These are phyloP conservation scores for Drosophila pandora DNA, from an alignment of 1,140 invertebrate genomes.

Conservation along the genomic window DNA sequence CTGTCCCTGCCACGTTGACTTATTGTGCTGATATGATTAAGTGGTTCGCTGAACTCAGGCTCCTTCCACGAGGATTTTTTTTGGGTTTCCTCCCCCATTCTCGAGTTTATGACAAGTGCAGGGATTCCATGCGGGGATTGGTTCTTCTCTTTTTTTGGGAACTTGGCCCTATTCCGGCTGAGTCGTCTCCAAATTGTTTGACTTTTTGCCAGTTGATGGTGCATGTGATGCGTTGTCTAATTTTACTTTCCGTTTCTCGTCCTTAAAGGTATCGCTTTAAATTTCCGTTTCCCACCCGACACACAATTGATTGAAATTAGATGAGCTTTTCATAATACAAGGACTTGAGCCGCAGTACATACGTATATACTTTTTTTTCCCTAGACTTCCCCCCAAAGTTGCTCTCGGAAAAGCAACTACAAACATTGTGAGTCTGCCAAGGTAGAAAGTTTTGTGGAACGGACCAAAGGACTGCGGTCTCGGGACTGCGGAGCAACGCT, in stretches of 20 bases:
- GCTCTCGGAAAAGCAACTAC: background rate
- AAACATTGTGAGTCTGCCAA: slow-evolving; percentile 3
- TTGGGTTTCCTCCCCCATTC: too few species aligned
- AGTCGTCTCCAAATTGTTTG: slow-evolving; percentile 8
- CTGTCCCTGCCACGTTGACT: slow-evolving; percentile 51
- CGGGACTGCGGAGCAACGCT: background rate
- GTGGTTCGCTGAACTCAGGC: slow-evolving; percentile 44
- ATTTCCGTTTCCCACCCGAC: slow-evolving; percentile 25
- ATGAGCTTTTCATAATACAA: slow-evolving; percentile 70
- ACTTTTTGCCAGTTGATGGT: slow-evolving; percentile 36
- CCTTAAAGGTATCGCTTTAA: background rate
- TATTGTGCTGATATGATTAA: slow-evolving; percentile 81
- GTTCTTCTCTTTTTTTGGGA: background rate
- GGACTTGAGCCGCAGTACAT: slow-evolving; percentile 28
- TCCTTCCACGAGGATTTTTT: background rate
- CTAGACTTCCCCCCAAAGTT: slow-evolving; percentile 2
- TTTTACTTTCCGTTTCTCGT: too few species aligned
- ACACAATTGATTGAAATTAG: slow-evolving; percentile 74
- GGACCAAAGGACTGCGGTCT: background rate
- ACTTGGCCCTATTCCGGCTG: background rate
- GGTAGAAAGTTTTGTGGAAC: slow-evolving; percentile 24
- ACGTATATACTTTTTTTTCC: too few species aligned
- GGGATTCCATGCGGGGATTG: background rate
- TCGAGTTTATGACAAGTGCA: slow-evolving; percentile 52
- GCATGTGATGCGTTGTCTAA: slow-evolving; percentile 16